Evolutionary conservation across 2,888 invertebrate species (phyloP), one percentile per base, ranked within the genome.

Genomic region (Andrena bicolor): DNA sequence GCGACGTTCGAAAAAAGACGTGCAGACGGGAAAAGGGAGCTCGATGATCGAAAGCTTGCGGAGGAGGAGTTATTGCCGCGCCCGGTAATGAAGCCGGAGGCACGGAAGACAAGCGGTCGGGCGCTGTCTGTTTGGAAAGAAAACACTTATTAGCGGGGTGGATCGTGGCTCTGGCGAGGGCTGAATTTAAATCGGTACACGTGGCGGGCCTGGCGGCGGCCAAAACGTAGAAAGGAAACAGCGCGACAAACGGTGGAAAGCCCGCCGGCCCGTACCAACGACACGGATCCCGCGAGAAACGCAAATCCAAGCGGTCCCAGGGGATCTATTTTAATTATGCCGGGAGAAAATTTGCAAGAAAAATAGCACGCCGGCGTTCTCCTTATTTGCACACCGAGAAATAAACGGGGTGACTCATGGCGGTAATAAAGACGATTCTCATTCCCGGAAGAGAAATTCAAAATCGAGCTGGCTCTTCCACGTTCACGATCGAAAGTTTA

Each of bases 81-180:
- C 6, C 20, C 82, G 73, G 76, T 77, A 83, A 83, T 82, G 82
- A 83, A 83, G 73, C 76, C 76, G 48, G 35, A 58, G 72, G 63
- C 71, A 61, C 65, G 61, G 77, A 66, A 60, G 83, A 75, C 70
- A 63, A 65, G 65, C 79, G 56, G 70, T 51, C 74, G 83, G 73
- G 53, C 74, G 83, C 69, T 70, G 83, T 73, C 76, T 84, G 84
- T 84, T 84, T 84, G 76, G 83, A 83, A 83, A 84, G 84, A 84
- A 84, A 84, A 84, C 84, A 84, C 83, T 84, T 84, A 84, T 84
- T 84, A 84, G 83, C 78, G 56, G 83, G 76, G 84, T 80, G 83
- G 84, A 73, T 81, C 71, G 66, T 72, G 66, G 72, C 26, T 49
- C 70, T 23, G 83, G 49, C 84, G 68, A 75, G 84, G 76, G 84